Conservation (phyloP, 2,888 invertebrate species). For the Leptarthrus brevirostris region DNA sequence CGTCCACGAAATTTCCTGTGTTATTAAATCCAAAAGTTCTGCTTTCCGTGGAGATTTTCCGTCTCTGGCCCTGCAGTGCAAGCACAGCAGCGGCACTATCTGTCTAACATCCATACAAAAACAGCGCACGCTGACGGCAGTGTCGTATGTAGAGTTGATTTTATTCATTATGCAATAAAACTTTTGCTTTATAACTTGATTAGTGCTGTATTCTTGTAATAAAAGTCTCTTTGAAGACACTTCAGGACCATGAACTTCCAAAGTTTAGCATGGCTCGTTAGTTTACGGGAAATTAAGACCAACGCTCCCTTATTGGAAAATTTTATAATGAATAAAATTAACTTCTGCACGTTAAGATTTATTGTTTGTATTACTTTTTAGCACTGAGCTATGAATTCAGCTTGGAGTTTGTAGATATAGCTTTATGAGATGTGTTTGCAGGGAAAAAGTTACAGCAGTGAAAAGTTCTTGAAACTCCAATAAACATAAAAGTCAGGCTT, state of each 20-base stretch:
- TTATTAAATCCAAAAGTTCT: conserved; percentile 41
- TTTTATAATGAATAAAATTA: conserved; percentile 38
- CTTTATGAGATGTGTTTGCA: neutral
- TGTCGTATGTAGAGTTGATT: conserved; percentile 41
- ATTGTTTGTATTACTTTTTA: conserved; percentile 17
- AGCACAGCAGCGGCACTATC: neutral
- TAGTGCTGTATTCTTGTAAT: conserved; percentile 42
- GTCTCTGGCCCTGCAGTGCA: neutral
- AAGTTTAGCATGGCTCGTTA: conserved; percentile 38
- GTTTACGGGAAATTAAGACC: conserved; percentile 28
- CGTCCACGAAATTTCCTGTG: conserved; percentile 45
- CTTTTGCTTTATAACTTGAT: conserved; percentile 48
- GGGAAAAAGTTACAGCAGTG: no score
- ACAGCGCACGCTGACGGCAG: conserved; percentile 18
- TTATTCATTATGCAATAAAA: conserved; percentile 47
- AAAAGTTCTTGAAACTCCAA: no score
- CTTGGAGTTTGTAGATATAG: neutral
- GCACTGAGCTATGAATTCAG: neutral
- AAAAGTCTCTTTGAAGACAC: conserved; percentile 37
- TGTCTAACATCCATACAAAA: neutral
- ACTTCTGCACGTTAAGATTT: conserved; percentile 30
- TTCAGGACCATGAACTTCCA: conserved; percentile 21
- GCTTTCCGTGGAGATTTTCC: conserved; percentile 31
- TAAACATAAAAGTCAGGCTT: no score
- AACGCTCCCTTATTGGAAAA: conserved; percentile 19